These are phyloP conservation scores for Pluvialis apricaria DNA, from an alignment of 2,113 vertebrate species.

Conservation along the genomic window DNA sequence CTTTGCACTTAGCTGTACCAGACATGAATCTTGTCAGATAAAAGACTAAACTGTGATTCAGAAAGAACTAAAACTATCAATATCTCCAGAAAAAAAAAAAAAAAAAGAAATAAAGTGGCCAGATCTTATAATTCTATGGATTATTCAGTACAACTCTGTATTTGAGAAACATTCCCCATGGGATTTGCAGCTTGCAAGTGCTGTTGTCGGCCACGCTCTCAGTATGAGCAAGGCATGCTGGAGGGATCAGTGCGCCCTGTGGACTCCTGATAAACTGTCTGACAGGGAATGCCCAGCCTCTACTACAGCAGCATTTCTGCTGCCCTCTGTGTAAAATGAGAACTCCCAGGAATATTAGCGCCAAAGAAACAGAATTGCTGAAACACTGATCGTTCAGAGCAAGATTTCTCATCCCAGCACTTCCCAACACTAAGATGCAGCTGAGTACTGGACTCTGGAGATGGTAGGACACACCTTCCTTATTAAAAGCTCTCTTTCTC, in stretches of 20 bases:
- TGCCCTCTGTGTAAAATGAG: slow-evolving; percentile 63
- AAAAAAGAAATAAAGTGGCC: fast-evolving
- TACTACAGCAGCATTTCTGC: slow-evolving; percentile 45
- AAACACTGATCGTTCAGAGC: neutral
- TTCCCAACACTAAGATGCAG: neutral
- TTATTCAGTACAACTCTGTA: neutral
- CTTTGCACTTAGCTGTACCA: neutral
- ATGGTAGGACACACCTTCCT: slow-evolving; percentile 25
- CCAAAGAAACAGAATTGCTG: slow-evolving; percentile 8
- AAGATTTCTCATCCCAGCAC: slow-evolving; percentile 39
- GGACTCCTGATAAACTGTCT: neutral
- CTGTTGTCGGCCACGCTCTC: neutral
- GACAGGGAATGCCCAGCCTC: slow-evolving; percentile 29
- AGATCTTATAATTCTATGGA: neutral
- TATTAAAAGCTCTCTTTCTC: neutral
- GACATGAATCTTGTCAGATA: neutral
- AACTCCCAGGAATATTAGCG: slow-evolving; percentile 52
- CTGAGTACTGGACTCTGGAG: slow-evolving; percentile 1
- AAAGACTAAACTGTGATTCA: neutral
- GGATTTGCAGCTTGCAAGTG: slow-evolving; percentile 33
- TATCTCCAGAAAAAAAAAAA: neutral
- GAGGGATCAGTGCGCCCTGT: slow-evolving; percentile 6
- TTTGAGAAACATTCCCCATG: neutral
- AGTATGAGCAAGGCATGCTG: neutral
- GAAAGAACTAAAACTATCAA: neutral